A percentile compares a stretch with the other conserved stretches of the same genome.
These are phyloP conservation scores for Apodemia hepburni DNA, from an alignment of 2,888 invertebrate species.

Conservation along the genomic window DNA sequence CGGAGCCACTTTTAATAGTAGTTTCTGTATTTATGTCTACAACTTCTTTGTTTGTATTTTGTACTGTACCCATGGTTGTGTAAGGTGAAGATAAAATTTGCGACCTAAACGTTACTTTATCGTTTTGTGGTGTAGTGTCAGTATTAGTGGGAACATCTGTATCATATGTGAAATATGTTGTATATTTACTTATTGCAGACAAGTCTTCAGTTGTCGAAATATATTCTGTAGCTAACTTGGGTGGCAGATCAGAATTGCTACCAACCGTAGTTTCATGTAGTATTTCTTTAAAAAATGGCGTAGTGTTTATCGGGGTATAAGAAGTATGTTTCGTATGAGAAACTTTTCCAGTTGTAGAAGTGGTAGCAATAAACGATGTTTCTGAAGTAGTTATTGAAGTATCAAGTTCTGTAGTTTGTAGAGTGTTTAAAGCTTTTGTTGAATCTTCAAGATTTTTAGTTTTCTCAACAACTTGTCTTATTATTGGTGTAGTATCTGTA, in stretches of 20 bases:
- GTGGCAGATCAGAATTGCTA: background rate
- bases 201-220: background rate
- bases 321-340: background rate
- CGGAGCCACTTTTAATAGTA: background rate
- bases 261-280: background rate
- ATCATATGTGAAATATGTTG: background rate
- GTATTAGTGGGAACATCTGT: background rate
- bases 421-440: background rate
- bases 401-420: background rate
- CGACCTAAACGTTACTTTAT: background rate
- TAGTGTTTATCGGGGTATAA: background rate
- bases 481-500: background rate
- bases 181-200: background rate
- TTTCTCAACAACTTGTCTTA: background rate
- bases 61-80: background rate
- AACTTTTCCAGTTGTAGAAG: background rate
- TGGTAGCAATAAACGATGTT: background rate
- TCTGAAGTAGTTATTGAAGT: background rate
- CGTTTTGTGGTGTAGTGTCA: background rate
- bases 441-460: background rate
- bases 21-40: background rate
- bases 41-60: background rate
- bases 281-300: background rate
- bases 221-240: background rate
- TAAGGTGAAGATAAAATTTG: background rate